These are phyloP conservation scores for Candoia aspera DNA, from an alignment of 2,113 vertebrate genomes.

Conservation along the genomic window DNA sequence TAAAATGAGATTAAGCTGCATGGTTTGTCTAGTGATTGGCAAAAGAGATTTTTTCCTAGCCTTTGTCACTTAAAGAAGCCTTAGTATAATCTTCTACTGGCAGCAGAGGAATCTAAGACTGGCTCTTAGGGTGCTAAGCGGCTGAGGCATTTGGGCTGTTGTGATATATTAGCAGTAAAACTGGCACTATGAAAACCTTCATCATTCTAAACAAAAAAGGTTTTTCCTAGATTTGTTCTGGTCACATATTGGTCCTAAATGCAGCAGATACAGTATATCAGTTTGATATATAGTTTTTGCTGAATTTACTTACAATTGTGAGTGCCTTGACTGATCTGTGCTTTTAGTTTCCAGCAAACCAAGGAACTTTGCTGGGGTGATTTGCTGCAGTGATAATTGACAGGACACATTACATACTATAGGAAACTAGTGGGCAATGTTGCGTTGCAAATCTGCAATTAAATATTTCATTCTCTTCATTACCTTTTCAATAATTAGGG, in stretches of 20 bases:
- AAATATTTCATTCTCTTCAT: background rate
- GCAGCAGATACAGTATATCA: background rate
- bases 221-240: background rate
- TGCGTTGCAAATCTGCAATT: background rate
- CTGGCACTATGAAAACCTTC: background rate
- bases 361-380: background rate
- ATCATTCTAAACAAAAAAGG: background rate
- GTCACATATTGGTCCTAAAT: background rate
- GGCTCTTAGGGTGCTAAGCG: background rate
- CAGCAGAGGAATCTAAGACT: background rate
- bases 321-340: background rate
- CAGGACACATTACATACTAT: background rate
- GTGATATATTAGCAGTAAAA: background rate
- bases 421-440: background rate
- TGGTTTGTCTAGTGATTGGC: background rate
- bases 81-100: background rate
- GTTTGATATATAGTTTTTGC: background rate
- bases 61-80: background rate
- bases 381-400: background rate
- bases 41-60: background rate
- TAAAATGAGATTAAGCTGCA: background rate
- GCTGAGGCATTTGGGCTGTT: background rate
- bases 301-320: background rate
- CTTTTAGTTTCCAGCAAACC: background rate
- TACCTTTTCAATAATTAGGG: background rate